Conservation (phyloP, 1,140 invertebrate species). For the Triops longicaudatus region DNA sequence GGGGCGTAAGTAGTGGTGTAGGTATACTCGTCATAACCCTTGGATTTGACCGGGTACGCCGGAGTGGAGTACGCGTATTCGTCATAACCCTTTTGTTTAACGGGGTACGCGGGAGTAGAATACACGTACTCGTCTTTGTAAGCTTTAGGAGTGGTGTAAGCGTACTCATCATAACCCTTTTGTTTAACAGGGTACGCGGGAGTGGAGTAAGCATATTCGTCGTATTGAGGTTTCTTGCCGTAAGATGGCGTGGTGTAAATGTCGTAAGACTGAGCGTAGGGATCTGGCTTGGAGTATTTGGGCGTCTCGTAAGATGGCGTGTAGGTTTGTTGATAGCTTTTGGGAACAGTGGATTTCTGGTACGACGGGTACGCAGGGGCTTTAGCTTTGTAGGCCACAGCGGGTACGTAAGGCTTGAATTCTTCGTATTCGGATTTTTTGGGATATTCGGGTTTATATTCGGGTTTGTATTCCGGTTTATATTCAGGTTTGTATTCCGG, state of each 20-base stretch:
- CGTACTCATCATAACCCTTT: background rate
- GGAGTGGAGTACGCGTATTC: background rate
- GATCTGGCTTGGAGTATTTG: slow-evolving; percentile 1
- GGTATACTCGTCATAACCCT: background rate
- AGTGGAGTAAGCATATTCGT: background rate
- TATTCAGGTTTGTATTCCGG: slow-evolving; percentile 17
- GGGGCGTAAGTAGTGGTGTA: background rate
- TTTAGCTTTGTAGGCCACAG: background rate
- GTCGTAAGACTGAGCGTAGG: background rate
- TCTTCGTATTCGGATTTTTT: background rate
- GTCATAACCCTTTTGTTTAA: background rate
- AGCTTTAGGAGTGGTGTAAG: background rate
- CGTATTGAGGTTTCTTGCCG: background rate
- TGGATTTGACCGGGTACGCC: background rate
- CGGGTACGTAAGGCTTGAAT: background rate
- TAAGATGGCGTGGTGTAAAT: background rate
- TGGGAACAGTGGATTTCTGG: background rate
- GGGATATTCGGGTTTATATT: background rate
- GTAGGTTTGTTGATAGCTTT: background rate
- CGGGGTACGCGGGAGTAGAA: background rate
- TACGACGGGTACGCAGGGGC: background rate
- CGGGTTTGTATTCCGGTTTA: background rate
- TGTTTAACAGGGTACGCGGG: background rate
- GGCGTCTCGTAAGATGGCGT: background rate
- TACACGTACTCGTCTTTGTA: background rate